These are phyloP conservation scores for Pachyseris speciosa DNA, from an alignment of 64 coral and sea anemone genomes.

Conservation along the genomic window DNA sequence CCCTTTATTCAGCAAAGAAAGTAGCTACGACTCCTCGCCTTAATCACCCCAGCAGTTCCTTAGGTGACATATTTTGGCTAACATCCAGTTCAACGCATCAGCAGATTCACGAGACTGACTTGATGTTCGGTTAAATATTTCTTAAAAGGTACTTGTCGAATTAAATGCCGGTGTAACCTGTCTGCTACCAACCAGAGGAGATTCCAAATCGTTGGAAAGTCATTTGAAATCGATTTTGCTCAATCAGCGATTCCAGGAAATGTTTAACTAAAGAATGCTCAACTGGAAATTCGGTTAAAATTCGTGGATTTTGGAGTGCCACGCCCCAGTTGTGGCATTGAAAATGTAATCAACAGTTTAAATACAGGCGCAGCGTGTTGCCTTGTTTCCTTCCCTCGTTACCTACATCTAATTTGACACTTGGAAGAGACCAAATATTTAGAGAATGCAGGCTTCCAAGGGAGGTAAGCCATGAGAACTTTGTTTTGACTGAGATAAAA, in stretches of 20 bases:
- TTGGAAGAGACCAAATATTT: neutral
- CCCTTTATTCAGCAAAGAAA: too few relatives aligned
- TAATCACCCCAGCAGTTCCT: neutral
- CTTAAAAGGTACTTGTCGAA: neutral
- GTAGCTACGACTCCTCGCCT: neutral
- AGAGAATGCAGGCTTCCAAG: neutral
- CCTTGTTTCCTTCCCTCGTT: neutral
- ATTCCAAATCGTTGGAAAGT: neutral
- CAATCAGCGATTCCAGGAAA: neutral
- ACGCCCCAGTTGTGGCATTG: neutral
- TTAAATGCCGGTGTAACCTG: too few relatives aligned
- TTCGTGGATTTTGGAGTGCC: neutral
- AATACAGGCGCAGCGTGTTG: neutral
- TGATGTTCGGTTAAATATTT: neutral
- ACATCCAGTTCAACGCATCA: slow-evolving; percentile 1
- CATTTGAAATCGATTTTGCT: neutral
- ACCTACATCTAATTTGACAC: slow-evolving; percentile 13
- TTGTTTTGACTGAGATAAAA: neutral
- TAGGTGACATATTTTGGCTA: neutral
- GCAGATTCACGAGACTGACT: neutral
- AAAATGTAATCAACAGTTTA: slow-evolving; percentile 35
- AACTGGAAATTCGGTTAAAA: neutral
- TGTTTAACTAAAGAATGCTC: neutral
- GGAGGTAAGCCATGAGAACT: neutral
- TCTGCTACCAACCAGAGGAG: too few relatives aligned